Percentiles rank a stretch among this genome's conserved stretches.
Conservation (phyloP, 2,797 vertebrate species). For the Lutjanus campechanus region DNA sequence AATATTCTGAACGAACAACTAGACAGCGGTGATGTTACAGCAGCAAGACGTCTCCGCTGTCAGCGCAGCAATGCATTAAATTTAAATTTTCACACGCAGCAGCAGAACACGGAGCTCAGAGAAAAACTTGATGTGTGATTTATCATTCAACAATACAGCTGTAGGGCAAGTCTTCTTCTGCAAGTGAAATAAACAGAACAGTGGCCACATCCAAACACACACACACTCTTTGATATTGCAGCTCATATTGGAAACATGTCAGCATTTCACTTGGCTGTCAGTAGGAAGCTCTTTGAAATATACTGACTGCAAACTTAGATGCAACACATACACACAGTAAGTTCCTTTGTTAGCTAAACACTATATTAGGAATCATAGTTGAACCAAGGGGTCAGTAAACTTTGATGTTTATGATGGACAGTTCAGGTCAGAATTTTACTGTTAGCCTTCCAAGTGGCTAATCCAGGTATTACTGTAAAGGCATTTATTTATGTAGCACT, state of each 20-base stretch:
- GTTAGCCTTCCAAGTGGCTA: neutral
- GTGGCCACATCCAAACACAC: conserved; percentile 3
- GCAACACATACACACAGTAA: neutral
- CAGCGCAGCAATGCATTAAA: conserved; percentile 32
- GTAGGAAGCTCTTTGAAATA: neutral
- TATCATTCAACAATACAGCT: conserved; percentile 21
- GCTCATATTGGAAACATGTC: conserved; percentile 15
- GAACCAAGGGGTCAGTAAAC: neutral
- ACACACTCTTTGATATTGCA: conserved; percentile 5
- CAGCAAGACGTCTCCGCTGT: conserved; percentile 4
- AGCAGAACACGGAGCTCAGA: conserved; percentile 35
- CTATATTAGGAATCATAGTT: neutral
- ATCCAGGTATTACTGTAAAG: too few species aligned
- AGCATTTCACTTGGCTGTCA: conserved; percentile 4
- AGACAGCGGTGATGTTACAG: neutral
- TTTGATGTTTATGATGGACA: neutral
- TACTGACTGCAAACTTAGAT: neutral
- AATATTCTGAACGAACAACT: neutral
- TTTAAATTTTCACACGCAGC: conserved; percentile 18
- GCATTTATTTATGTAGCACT: neutral
- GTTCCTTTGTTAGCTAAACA: neutral
- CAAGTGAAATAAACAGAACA: conserved; percentile 11
- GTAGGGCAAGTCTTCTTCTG: conserved; percentile 20
- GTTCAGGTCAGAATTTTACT: neutral
- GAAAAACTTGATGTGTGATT: conserved; percentile 42